Base-by-base conservation (phyloP, 23 tunicate genomes). In the Aplidium turbinatum region DNA sequence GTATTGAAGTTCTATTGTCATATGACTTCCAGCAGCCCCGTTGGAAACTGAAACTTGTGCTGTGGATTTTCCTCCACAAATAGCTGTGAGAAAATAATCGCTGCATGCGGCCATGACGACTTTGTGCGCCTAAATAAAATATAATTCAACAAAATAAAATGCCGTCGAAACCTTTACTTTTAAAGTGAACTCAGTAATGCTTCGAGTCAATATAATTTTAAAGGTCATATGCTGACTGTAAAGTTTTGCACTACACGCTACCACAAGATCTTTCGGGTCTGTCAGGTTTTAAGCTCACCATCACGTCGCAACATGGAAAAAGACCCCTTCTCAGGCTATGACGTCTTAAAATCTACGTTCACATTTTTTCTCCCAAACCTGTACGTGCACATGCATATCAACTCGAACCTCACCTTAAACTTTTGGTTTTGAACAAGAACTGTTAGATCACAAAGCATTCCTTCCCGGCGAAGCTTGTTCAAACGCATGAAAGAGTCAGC, bases 41-140 rank as follows among this genome's bases (percentile, higher is more conserved):
- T 71, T 47, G 23, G 87, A 71, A 13, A 81, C 79, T 1, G 87
- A 71, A 22, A 90, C 97, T 22, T 85, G 55, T 11, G 89, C 81
- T 23, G 97, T 83, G 30, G 89, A 75, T 54, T 90, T 90, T 51
- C 97, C 97, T 1, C 89, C 89, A 53, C 97, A 92, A 26, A 85
- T 80, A 3, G 93, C 98, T 23, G 84, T 82, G 1, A 93, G 61
- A 63, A 93, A 93, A 32, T 80, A 93, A 53, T 93, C 93, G 58
- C 93, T 85, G 40, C 85, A 82, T 4, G 93, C 98, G 5, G 98
- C 98, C 98, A 93, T 93, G 16, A 93, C 93, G 20, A 83, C 80
- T 62, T 82, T 72, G 78, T 93, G 98, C n/a, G 98, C 98, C 85
- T 87, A 40, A 23, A 62, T 67, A 50, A 1, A 48, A 27, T 58